Evolutionary conservation across 2,888 invertebrate genomes (phyloP), one percentile per base, ranked within the genome.

Genomic region (Amiota communis): DNA sequence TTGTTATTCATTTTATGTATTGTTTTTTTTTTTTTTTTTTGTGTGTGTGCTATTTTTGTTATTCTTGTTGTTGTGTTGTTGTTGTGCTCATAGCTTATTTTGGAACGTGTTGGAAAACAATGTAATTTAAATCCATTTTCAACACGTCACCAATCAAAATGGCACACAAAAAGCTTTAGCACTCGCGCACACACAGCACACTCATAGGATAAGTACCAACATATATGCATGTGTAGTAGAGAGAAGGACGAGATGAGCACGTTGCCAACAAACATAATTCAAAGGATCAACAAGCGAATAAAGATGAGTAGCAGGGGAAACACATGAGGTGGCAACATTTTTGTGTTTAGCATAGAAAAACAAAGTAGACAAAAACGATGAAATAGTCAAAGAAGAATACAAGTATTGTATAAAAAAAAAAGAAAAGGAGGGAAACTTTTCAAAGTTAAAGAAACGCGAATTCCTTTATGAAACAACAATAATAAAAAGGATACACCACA

Each of bases 91-190:
- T 51, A 23, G 53, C 67, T 67, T 67, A 23, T 67, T 67, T 67
- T 67, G 59, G 51, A 68, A 53, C 67, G 67, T 68, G 67, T 68
- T 49, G 51, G 23, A 36, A 77, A 83, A 84, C 85, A 86, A 81
- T 79, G 83, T 87, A 87, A 87, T 87, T 86, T 86, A 87, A 88
- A 88, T 88, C 88, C 83, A 86, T 88, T 88, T 87, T 80, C 86
- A 80, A 81, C 84, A 85, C 85, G 84, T 87, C 86, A 86, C 82
- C 86, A 82, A 80, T 82, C 85, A 86, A 85, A 83, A 80, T 83
- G 83, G 80, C 80, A 80, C 36, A 36, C 36, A 86, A 78, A 53
- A 83, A 81, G 78, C 81, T 80, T 78, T 76, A 76, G 72, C 53
- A 68, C 56, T 56, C 13, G 36, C 69, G 56, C 36, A 70, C n/a